These are phyloP conservation scores for Apocheima hispidaria DNA, from an alignment of 2,888 invertebrate genomes.

Conservation along the genomic window DNA sequence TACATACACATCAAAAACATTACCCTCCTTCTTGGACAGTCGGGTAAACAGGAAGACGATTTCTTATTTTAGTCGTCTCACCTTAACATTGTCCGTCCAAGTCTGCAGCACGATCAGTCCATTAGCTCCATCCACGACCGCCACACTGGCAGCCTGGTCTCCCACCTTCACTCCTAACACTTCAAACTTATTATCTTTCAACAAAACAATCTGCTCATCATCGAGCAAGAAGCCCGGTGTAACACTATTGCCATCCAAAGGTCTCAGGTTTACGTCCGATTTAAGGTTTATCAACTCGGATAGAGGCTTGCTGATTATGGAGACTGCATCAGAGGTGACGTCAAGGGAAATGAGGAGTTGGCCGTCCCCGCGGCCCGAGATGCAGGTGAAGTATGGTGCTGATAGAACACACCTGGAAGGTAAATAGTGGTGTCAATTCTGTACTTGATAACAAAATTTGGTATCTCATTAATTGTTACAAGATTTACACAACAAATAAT, in stretches of 20 bases:
- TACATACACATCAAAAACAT: too few relatives aligned
- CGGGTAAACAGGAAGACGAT: too few relatives aligned
- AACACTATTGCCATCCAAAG: slow-evolving; percentile 65
- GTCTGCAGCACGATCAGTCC: slow-evolving; percentile 69
- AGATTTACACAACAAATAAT: too few relatives aligned
- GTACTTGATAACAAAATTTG: not conserved
- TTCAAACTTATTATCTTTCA: slow-evolving; percentile 68
- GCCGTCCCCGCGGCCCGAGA: slow-evolving; percentile 78
- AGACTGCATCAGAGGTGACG: slow-evolving; percentile 82
- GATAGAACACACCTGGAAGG: slow-evolving; percentile 87
- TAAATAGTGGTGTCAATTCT: not conserved
- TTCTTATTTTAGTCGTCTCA: slow-evolving; percentile 39
- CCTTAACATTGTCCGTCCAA: slow-evolving; percentile 69
- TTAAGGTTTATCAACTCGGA: slow-evolving; percentile 57
- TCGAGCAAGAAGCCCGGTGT: slow-evolving; percentile 74
- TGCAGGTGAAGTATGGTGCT: slow-evolving; percentile 88
- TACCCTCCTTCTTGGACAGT: too few relatives aligned
- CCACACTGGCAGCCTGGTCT: slow-evolving; percentile 65
- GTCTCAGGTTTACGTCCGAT: slow-evolving; percentile 56
- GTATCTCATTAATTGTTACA: not conserved
- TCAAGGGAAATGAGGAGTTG: slow-evolving; percentile 88
- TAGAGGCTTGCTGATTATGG: slow-evolving; percentile 80
- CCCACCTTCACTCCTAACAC: slow-evolving; percentile 55
- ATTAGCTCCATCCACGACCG: slow-evolving; percentile 64
- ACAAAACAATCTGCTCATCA: slow-evolving; percentile 68